phyloP scores from a whole-genome alignment of 2,888 invertebrate genomes.

The Bellardia bayeri region DNA sequence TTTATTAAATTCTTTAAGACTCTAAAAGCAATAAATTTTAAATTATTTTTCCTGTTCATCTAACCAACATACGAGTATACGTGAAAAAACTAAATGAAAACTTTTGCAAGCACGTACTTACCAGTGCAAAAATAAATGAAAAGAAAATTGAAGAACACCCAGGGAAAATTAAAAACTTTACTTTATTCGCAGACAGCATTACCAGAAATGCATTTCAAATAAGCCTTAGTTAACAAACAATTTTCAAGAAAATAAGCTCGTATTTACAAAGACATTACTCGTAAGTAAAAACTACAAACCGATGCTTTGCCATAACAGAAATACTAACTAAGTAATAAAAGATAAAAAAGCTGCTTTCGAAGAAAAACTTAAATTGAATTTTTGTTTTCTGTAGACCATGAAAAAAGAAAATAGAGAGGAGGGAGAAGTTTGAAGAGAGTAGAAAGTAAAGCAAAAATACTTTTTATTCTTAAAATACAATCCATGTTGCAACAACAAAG shows the following conservation, averaged over 20 bases:
- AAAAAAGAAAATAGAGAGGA: not conserved
- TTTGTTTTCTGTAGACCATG: constrained; percentile 39
- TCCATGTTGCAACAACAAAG: constrained; percentile 46
- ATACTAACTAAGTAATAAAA: not conserved
- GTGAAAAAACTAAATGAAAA: constrained; percentile 52
- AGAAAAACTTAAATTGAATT: constrained; percentile 65
- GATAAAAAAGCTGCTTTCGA: constrained; percentile 10
- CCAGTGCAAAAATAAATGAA: constrained; percentile 17
- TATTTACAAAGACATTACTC: constrained; percentile 61
- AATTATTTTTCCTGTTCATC: not conserved
- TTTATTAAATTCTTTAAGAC: no score
- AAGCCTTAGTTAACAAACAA: constrained; percentile 69
- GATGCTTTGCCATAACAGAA: not conserved
- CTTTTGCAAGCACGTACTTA: constrained; percentile 66
- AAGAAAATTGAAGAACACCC: constrained; percentile 25
- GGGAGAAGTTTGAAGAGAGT: not conserved
- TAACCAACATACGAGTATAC: not conserved
- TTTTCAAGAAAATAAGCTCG: constrained; percentile 62
- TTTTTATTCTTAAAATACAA: constrained; percentile 52
- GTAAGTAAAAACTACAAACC: constrained; percentile 33
- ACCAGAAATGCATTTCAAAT: constrained; percentile 68
- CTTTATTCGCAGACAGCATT: constrained; percentile 50
- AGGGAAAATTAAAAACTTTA: constrained; percentile 67
- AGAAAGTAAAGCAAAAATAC: constrained; percentile 21
- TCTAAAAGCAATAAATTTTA: not conserved